Evolutionary conservation across 2,113 vertebrate genomes (phyloP).

Genomic region (Cololabis saira): DNA sequence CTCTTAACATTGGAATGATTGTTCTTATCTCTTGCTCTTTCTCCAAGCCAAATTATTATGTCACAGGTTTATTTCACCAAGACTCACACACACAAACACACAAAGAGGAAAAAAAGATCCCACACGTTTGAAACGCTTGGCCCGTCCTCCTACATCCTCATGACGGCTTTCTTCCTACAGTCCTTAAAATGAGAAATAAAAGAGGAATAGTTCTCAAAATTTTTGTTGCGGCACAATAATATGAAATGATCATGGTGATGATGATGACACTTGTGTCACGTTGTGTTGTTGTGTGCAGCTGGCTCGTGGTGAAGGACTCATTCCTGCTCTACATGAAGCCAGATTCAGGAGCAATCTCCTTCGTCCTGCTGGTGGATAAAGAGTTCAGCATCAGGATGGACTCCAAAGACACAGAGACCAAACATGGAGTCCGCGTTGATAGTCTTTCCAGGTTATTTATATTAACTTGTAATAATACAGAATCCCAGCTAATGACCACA

Average conservation of each 20-base stretch:
- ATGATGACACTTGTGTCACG: neutral
- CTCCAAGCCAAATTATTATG: slow-evolving; percentile 48
- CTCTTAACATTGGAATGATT: slow-evolving; percentile 6
- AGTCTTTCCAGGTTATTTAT: slow-evolving; percentile 85
- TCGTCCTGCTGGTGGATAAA: slow-evolving; percentile 93
- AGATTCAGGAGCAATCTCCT: slow-evolving; percentile 91
- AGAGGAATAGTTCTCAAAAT: slow-evolving; percentile 18
- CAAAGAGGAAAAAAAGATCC: slow-evolving; percentile 41
- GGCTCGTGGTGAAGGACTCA: slow-evolving; percentile 97
- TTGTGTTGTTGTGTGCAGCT: slow-evolving; percentile 80
- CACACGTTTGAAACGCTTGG: slow-evolving; percentile 49
- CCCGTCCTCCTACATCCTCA: slow-evolving; percentile 61
- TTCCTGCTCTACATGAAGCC: slow-evolving; percentile 96
- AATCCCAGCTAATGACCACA: no score
- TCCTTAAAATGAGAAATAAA: slow-evolving; percentile 25
- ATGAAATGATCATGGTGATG: neutral
- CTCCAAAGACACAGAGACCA: slow-evolving; percentile 93
- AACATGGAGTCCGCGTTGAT: slow-evolving; percentile 92
- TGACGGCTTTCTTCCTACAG: slow-evolving; percentile 60
- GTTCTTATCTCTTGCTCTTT: slow-evolving; percentile 12
- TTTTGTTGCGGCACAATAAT: slow-evolving; percentile 7
- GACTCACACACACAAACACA: slow-evolving; percentile 7
- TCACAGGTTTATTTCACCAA: slow-evolving; percentile 57
- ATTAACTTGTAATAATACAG: no score
- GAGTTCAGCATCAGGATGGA: slow-evolving; percentile 96